Percentiles rank a stretch among this genome's conserved stretches.
Conservation (phyloP, 2,113 vertebrate genomes). For the Vombatus ursinus region DNA sequence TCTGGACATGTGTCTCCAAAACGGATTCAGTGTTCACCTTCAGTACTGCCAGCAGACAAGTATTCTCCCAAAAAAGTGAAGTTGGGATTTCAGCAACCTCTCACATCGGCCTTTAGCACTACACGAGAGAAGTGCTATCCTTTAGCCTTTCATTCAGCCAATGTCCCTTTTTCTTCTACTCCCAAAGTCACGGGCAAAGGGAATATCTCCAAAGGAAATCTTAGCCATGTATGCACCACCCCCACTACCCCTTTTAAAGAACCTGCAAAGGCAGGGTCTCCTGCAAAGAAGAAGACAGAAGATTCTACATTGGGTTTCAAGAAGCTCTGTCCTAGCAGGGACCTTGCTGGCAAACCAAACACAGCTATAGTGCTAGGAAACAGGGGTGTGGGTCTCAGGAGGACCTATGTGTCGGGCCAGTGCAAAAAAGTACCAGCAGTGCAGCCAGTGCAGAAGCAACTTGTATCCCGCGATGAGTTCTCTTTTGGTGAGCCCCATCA, state of each 20-base stretch:
- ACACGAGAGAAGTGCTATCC: slow-evolving; percentile 72
- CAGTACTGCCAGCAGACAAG: slow-evolving; percentile 82
- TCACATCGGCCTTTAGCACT: slow-evolving; percentile 30
- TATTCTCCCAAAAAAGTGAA: slow-evolving; percentile 89
- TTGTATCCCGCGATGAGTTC: slow-evolving; percentile 68
- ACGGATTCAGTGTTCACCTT: slow-evolving; percentile 76
- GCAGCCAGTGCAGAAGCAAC: slow-evolving; percentile 84
- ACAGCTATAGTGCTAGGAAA: slow-evolving; percentile 24
- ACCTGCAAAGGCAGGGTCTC: slow-evolving; percentile 47
- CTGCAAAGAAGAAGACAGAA: slow-evolving; percentile 64
- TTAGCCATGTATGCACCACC: slow-evolving; percentile 65
- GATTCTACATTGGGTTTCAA: slow-evolving; percentile 23
- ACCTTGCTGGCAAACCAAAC: slow-evolving; percentile 42
- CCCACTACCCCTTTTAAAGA: slow-evolving; percentile 79
- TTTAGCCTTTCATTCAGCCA: slow-evolving; percentile 56
- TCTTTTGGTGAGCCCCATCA: slow-evolving; percentile 47
- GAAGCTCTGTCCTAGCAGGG: slow-evolving; percentile 53
- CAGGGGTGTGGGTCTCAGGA: slow-evolving; percentile 50
- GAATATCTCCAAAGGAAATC: slow-evolving; percentile 57
- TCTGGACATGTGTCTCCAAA: slow-evolving; percentile 82
- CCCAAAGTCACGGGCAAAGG: slow-evolving; percentile 78
- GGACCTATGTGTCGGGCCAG: slow-evolving; percentile 25
- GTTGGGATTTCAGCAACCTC: slow-evolving; percentile 76
- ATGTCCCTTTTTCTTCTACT: slow-evolving; percentile 81
- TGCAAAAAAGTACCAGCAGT: slow-evolving; percentile 79